phyloP scores from a whole-genome alignment of 2,113 vertebrate species.

The Ceuthmochares aereus region DNA sequence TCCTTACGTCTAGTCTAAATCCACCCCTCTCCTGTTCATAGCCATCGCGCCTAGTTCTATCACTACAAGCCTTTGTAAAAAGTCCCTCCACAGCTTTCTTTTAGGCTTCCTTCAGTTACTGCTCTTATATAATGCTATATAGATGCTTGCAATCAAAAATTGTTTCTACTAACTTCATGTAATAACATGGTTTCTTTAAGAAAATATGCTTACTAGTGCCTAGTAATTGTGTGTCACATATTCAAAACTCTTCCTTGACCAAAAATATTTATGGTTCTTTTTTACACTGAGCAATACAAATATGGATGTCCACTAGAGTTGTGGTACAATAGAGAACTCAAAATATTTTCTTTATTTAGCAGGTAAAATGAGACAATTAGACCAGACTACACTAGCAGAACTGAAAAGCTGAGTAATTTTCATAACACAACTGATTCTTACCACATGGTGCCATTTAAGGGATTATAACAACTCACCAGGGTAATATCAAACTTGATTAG shows the following conservation, averaged over 20 bases:
- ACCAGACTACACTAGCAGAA: background rate
- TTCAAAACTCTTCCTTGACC: background rate
- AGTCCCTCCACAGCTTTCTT: too few species aligned
- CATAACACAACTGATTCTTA: conserved; percentile 27
- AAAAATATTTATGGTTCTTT: background rate
- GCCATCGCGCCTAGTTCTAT: too few species aligned
- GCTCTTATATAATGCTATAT: background rate
- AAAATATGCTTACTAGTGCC: background rate
- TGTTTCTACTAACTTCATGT: background rate
- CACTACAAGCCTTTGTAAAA: too few species aligned
- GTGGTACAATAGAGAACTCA: background rate
- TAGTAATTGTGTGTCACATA: background rate
- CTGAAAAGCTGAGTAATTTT: conserved; percentile 34
- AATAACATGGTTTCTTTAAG: background rate
- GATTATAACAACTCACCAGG: conserved; percentile 52
- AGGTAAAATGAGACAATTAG: conserved; percentile 1
- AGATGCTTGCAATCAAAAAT: background rate
- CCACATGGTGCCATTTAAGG: conserved; percentile 34
- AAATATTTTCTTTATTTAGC: conserved; percentile 21
- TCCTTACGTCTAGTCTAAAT: too few species aligned
- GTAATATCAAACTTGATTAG: conserved; percentile 66
- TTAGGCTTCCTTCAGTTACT: background rate
- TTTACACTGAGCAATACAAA: background rate
- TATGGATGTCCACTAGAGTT: background rate
- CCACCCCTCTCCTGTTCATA: too few species aligned